A percentile compares a stretch with the other conserved stretches of the same genome.
phyloP scores from a whole-genome alignment of 2,797 vertebrate species.

The Oryzias sinensis region DNA sequence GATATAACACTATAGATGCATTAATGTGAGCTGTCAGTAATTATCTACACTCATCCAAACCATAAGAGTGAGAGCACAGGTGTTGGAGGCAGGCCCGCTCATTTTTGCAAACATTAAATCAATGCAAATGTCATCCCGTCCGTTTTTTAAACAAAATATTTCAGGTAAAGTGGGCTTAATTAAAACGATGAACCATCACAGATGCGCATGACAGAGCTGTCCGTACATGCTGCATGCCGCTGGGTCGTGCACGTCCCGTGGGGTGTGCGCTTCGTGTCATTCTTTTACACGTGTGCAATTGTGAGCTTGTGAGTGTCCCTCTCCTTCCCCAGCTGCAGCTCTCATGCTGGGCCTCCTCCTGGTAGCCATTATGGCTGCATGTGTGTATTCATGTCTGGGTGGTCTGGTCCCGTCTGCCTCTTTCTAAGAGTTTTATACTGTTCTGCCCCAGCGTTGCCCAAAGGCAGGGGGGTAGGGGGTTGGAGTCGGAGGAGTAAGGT shows the following conservation, averaged over 20 bases:
- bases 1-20: no score
- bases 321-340: slow-evolving; percentile 70
- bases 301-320: slow-evolving; percentile 40
- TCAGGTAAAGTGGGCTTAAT: slow-evolving; percentile 10
- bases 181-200: slow-evolving; percentile 16
- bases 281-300: slow-evolving; percentile 9
- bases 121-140: slow-evolving; percentile 27
- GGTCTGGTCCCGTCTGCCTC: slow-evolving; percentile 81
- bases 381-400: slow-evolving; percentile 86
- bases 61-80: slow-evolving; percentile 36
- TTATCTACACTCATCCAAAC: slow-evolving; percentile 1
- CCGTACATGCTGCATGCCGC: slow-evolving; percentile 23
- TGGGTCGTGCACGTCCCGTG: slow-evolving; percentile 36
- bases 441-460: slow-evolving; percentile 89
- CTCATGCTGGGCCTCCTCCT: slow-evolving; percentile 79
- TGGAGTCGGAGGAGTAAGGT: slow-evolving; percentile 20
- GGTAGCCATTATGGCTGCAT: slow-evolving; percentile 79
- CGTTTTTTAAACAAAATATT: slow-evolving; percentile 16
- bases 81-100: slow-evolving; percentile 44
- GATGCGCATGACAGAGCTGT: slow-evolving; percentile 56
- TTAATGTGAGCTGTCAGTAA: no score
- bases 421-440: slow-evolving; percentile 85
- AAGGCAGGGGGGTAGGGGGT: slow-evolving; percentile 72
- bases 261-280: slow-evolving; percentile 39
- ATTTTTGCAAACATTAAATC: slow-evolving; percentile 8